Evolutionary conservation across 2,888 invertebrate species (phyloP), one percentile per base, ranked within the genome.

Genomic region (Hecatera dysodea): DNA sequence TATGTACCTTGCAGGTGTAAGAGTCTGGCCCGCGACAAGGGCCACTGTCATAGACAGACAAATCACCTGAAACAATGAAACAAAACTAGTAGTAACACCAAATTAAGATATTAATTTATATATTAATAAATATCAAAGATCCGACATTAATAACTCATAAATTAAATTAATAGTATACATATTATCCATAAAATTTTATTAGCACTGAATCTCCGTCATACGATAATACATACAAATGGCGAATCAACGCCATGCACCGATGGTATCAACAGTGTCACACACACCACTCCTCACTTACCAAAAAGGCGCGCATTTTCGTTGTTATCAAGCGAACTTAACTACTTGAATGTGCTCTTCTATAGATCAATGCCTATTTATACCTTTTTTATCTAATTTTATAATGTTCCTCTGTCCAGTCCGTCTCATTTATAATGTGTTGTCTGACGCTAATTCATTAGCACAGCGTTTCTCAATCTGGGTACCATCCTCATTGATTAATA

Each of bases 301-400:
- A 84, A 83, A 95, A 86, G 77, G 86, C 86, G 77, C 93, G 93
- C 95, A 95, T 95, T 92, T 91, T 89, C 87, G 93, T 92, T 90
- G 88, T 89, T 87, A 88, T 91, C 91, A 87, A 88, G 88, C 89
- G 91, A 86, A 88, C 87, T 88, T 88, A 87, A 89, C 90, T 84
- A 90, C 88, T 88, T 90, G 91, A 95, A 92, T 95, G 95, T 93
- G 92, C 84, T 90, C 86, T 89, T 87, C 89, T 87, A 88, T 90
- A 87, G 87, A 88, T 87, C 88, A 89, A 89, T 88, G 89, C 91
- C 90, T 95, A 93, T 95, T 93, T 95, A 95, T 95, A 95, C 93
- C 90, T 91, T 94, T 93, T 94, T 94, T 90, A 89, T 90, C 90
- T 90, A 90, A 91, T 92, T 92, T 92, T 87, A 92, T 89, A 90